These are phyloP conservation scores for Parauchenoglanis ngamensis DNA, from an alignment of 2,797 vertebrate genomes.

Conservation along the genomic window DNA sequence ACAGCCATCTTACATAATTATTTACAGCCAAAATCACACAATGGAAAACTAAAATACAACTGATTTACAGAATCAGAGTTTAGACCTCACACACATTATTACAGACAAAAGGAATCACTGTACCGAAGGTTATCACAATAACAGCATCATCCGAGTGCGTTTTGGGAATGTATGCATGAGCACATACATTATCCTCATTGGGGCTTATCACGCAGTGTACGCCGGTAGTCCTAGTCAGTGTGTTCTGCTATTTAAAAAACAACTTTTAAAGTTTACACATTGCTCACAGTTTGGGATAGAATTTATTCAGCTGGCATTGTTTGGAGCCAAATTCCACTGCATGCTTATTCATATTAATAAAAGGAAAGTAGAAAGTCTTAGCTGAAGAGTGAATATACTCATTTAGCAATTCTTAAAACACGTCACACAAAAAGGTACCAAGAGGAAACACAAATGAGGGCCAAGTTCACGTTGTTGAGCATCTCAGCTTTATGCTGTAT, in stretches of 20 bases:
- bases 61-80: conserved; percentile 77
- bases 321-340: conserved; percentile 22
- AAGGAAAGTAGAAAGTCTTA: conserved; percentile 19
- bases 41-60: conserved; percentile 73
- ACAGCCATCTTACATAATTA: conserved; percentile 75
- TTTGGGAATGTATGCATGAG: conserved; percentile 68
- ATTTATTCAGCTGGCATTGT: conserved; percentile 21
- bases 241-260: neutral
- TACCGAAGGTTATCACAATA: conserved; percentile 64
- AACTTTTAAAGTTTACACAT: conserved; percentile 29
- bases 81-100: conserved; percentile 76
- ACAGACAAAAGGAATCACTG: conserved; percentile 62
- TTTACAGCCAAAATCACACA: conserved; percentile 76
- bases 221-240: neutral
- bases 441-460: conserved; percentile 63
- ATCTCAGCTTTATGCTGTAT: conserved; percentile 59
- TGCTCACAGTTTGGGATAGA: conserved; percentile 23
- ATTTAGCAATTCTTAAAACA: conserved; percentile 64
- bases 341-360: conserved; percentile 34
- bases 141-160: conserved; percentile 67
- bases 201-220: conserved; percentile 1
- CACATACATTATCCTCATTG: conserved; percentile 41
- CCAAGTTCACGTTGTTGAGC: conserved; percentile 60
- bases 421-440: conserved; percentile 60
- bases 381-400: conserved; percentile 51